These are phyloP conservation scores for Lasioglossum lativentre DNA, from an alignment of 2,888 invertebrate species.

Conservation along the genomic window DNA sequence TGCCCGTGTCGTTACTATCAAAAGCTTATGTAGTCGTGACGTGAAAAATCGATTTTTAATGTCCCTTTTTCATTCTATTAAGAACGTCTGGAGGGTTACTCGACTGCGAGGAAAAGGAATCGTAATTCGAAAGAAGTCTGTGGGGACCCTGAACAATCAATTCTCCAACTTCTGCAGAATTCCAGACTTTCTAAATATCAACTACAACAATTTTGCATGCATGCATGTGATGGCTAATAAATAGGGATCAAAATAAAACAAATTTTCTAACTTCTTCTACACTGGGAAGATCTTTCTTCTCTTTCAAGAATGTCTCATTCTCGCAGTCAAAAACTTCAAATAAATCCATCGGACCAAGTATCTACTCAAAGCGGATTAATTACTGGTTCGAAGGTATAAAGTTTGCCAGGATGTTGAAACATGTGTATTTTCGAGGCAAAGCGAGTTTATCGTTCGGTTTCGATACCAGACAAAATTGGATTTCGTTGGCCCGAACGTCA, in stretches of 20 bases:
- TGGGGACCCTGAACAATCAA: background rate
- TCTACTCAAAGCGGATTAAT: background rate
- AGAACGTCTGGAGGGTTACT: background rate
- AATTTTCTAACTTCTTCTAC: background rate
- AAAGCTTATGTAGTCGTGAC: background rate
- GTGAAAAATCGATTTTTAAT: constrained; percentile 4
- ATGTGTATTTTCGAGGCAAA: background rate
- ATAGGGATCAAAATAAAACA: background rate
- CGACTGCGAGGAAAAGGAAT: background rate
- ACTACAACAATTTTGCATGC: no score
- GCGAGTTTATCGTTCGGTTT: background rate
- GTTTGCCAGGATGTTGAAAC: background rate
- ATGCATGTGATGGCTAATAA: background rate
- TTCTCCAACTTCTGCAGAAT: background rate
- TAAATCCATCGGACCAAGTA: background rate
- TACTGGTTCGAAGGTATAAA: background rate
- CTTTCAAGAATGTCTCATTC: background rate
- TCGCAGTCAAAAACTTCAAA: background rate
- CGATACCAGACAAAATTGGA: background rate
- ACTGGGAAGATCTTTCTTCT: background rate
- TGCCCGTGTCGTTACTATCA: background rate
- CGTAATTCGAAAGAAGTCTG: background rate
- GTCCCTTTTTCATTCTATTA: background rate
- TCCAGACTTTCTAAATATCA: background rate
- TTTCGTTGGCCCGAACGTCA: background rate